Conservation (phyloP, 2,888 invertebrate genomes). For the Scaptodrosophila latifasciaeformis region DNA sequence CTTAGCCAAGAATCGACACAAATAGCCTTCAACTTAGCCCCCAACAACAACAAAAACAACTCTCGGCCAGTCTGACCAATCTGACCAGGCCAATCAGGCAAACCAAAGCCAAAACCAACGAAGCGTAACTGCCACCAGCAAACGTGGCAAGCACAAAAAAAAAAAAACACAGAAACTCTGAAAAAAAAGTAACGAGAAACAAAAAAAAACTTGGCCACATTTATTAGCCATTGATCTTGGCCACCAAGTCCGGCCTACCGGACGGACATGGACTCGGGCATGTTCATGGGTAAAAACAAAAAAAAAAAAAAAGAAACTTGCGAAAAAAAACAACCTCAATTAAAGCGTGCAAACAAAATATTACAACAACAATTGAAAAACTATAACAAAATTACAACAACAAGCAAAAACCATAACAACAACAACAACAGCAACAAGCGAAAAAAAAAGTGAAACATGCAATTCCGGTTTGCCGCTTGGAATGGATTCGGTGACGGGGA, state of each 20-base stretch:
- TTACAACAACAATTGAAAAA: no score
- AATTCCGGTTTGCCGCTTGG: constrained; percentile 25
- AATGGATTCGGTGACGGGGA: constrained; percentile 21
- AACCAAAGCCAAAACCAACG: no score
- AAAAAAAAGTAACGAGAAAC: not conserved
- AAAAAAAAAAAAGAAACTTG: not conserved
- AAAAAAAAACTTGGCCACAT: constrained; percentile 17
- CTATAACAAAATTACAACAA: no score
- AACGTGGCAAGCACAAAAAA: not conserved
- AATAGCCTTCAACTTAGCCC: constrained; percentile 33
- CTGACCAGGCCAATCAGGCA: constrained; percentile 30
- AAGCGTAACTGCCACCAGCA: constrained; percentile 34
- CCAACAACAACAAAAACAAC: constrained; percentile 1
- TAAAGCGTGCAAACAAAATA: no score
- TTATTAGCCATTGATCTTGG: constrained; percentile 62
- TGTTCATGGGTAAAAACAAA: not conserved
- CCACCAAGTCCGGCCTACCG: constrained; percentile 28
- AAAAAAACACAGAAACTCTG: not conserved
- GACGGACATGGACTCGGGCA: no score
- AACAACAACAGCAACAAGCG: no score
- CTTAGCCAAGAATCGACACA: no score
- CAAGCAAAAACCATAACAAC: no score
- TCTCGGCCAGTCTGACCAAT: constrained; percentile 32
- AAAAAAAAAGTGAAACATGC: not conserved
- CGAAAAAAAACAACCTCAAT: no score